A percentile compares a stretch with the other conserved stretches of the same genome.
Conservation (phyloP, 2,113 vertebrate species). For the Ciconia stormi region DNA sequence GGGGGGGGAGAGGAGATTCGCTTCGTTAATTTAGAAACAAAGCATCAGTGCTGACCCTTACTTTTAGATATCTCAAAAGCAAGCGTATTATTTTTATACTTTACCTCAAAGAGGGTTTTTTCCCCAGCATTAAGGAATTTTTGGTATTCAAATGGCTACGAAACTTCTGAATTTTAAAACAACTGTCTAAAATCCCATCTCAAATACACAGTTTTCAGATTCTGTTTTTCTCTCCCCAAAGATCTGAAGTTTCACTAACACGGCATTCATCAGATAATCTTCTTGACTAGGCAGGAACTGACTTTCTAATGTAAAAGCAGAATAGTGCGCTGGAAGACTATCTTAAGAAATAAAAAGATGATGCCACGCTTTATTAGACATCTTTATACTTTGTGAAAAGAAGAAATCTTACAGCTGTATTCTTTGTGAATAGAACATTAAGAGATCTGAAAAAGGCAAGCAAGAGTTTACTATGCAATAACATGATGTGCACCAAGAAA, state of each 20-base stretch:
- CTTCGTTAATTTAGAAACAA: not conserved
- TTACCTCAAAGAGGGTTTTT: not conserved
- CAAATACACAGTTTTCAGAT: not conserved
- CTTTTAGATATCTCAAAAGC: not conserved
- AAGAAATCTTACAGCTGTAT: not conserved
- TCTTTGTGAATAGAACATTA: not conserved
- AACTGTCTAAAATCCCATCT: not conserved
- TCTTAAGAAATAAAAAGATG: not conserved
- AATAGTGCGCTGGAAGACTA: not conserved
- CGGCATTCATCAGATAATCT: not conserved
- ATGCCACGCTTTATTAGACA: not conserved
- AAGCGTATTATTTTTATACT: not conserved
- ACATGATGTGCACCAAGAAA: not conserved
- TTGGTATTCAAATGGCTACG: not conserved
- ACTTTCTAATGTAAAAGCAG: not conserved
- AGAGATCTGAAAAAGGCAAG: not conserved
- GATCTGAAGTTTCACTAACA: not conserved
- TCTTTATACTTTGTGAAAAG: not conserved
- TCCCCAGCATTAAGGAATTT: not conserved
- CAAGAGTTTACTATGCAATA: not conserved
- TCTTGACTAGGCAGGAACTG: not conserved
- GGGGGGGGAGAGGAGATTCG: accelerated
- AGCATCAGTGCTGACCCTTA: not conserved
- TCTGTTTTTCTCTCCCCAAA: not conserved
- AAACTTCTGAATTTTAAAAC: not conserved